Percentiles rank a stretch among this genome's conserved stretches.
phyloP scores from a whole-genome alignment of 2,888 invertebrate genomes.

The Sarcophaga subvicina region DNA sequence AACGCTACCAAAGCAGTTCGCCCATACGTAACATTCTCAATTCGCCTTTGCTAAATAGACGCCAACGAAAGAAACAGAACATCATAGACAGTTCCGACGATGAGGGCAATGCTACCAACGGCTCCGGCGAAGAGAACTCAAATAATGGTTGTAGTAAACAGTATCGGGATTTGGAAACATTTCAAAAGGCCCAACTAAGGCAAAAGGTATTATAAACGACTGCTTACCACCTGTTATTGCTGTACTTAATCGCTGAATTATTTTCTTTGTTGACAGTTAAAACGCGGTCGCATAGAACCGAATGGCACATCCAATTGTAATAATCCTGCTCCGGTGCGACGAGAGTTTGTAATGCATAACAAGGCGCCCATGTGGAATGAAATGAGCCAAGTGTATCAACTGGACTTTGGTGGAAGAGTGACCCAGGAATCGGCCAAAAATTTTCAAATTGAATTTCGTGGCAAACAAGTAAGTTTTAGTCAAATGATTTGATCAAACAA shows the following conservation, averaged over 20 bases:
- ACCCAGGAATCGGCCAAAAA: slow-evolving; percentile 99
- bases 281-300: slow-evolving; percentile 86
- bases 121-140: slow-evolving; percentile 83
- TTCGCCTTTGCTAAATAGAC: slow-evolving; percentile 91
- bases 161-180: slow-evolving; percentile 93
- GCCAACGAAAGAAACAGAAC: slow-evolving; percentile 88
- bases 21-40: slow-evolving; percentile 92
- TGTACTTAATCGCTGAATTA: not conserved
- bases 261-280: slow-evolving; percentile 83
- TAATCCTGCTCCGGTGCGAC: slow-evolving; percentile 83
- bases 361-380: slow-evolving; percentile 99
- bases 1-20: slow-evolving; percentile 90
- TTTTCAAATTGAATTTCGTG: slow-evolving; percentile 98
- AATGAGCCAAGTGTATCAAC: slow-evolving; percentile 98
- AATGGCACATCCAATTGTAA: slow-evolving; percentile 81
- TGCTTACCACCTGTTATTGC: not conserved
- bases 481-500: not conserved
- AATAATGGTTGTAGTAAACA: slow-evolving; percentile 84
- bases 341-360: slow-evolving; percentile 98
- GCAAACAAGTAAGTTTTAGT: slow-evolving; percentile 90
- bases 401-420: slow-evolving; percentile 99
- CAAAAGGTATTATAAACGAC: slow-evolving; percentile 87
- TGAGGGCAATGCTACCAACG: slow-evolving; percentile 84
- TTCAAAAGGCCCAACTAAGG: slow-evolving; percentile 94
- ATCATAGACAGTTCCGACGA: slow-evolving; percentile 91